These are phyloP conservation scores for Syritta pipiens DNA, from an alignment of 2,888 invertebrate genomes.

Conservation along the genomic window DNA sequence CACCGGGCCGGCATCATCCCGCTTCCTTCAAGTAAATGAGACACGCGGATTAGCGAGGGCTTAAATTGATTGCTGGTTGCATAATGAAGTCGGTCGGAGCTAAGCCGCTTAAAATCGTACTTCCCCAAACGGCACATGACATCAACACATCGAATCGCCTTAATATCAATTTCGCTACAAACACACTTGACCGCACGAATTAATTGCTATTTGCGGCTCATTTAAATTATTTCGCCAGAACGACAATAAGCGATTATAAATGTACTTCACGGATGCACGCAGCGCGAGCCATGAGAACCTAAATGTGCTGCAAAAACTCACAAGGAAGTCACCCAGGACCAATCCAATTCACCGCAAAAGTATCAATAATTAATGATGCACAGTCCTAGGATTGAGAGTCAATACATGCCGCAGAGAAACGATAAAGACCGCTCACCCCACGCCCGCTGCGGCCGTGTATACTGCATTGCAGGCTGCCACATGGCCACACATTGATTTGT, in stretches of 20 bases:
- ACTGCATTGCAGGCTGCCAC: conserved; percentile 46
- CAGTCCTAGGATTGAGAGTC: conserved; percentile 31
- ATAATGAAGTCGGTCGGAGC: neutral
- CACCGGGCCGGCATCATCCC: no score
- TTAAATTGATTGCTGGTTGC: conserved; percentile 5
- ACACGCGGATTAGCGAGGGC: conserved; percentile 1
- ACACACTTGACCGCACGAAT: conserved; percentile 38
- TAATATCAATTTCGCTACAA: conserved; percentile 22
- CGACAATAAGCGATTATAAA: conserved; percentile 40
- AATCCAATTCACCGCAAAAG: conserved; percentile 17
- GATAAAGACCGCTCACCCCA: conserved; percentile 21
- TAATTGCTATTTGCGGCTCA: conserved; percentile 53
- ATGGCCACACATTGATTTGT: conserved; percentile 26
- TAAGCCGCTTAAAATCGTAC: neutral
- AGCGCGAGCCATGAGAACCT: conserved; percentile 14
- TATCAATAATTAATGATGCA: conserved; percentile 45
- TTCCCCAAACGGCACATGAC: conserved; percentile 2
- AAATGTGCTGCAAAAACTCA: neutral
- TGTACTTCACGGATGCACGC: conserved; percentile 29
- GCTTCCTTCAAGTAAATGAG: no score
- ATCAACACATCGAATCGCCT: conserved; percentile 28
- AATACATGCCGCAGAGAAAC: conserved; percentile 16
- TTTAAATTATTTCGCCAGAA: conserved; percentile 32
- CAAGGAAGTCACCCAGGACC: no score
- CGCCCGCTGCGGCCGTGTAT: no score